Evolutionary conservation across 2,113 vertebrate species (phyloP), one percentile per base, ranked within the genome.

Genomic region (Hiodon alosoides): DNA sequence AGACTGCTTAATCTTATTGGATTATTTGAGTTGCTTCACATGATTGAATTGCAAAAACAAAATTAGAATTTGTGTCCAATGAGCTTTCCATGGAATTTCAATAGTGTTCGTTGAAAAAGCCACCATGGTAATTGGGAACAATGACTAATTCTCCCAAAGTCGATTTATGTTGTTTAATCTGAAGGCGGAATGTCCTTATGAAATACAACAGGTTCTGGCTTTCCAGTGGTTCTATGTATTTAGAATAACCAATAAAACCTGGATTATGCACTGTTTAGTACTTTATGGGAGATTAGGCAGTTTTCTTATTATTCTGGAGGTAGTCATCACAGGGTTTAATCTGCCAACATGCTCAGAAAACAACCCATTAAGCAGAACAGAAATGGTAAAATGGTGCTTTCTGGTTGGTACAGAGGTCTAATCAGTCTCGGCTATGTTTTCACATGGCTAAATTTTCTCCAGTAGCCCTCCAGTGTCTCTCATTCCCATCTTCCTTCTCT

Each of bases 101-200:
- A 79, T 81, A 78, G 75, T 61, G 55, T 79, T 88, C 79, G 78
- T 68, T 82, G 89, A 87, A 87, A 85, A 88, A 85, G 31, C 80
- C 78, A 81, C 82, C 81, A 81, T 16, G 58, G 81, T 85, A 85
- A 87, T 91, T 87, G 92, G 85, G 83, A 90, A 81, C 85, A 88
- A 91, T 86, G 83, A 89, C 88, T 90, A 90, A 90, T 92, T 93
- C 89, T 89, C 76, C 73, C 78, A 86, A 87, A 93, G 86, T 88
- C 85, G 85, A 88, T 88, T 92, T 93, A 88, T 88, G 84, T 79
- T 81, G 74, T 0, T 85, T 86, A 79, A 81, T 85, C 80, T 81
- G 60, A 77, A 46, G 77, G n/a, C 54, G 65, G 77, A 48, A 46
- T 73, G 61, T 54, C 62, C 13, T 59, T 7, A 66, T 74, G 77